Evolutionary conservation across 2,797 vertebrate genomes (phyloP), one percentile per base, ranked within the genome.

Genomic region (Myotis pilosus): DNA sequence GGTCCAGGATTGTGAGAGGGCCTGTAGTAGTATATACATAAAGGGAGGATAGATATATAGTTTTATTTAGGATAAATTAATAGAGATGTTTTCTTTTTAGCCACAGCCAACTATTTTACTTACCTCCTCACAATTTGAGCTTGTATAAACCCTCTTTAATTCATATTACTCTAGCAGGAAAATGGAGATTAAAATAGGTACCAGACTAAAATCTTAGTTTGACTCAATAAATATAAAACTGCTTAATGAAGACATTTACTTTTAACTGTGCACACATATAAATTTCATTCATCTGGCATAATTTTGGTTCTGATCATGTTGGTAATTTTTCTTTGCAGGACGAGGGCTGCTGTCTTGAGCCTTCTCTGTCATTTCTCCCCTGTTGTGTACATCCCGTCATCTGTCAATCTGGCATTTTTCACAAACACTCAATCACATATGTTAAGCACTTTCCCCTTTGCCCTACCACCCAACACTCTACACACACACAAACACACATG

Each of bases 361-460:
- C 38, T 89, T 53, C 33, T 30, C 49, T 41, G 38, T 17, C 25
- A 76, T 60, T 23, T 6, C 23, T 79, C 11, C 22, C 25, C 51
- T 19, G 15, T 47, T 69, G 62, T n/a, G 4, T 47, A 0, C 16
- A 75, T 75, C 60, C 57, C 0, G 13, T n/a, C 33, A 79, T 87
- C 75, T 96, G 89, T 89, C 19, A 2, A 4, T 75, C 82, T 92
- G 97, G 68, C 38, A 44, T 83, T 49, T 84, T 94, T 96, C 76
- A 10, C 5, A 82, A 93, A 94, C 76, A 93, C 82, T 85, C 69
- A 71, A 5, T 96, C 68, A 68, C 84, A 91, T 36, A 47, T 74
- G 66, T 44, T 15, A 57, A 64, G 25, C 30, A 75, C 57, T 36
- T 69, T 80, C n/a, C 8, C 71, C 5, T 28, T 28, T 78, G 47